Percentiles rank a stretch among this genome's conserved stretches.
Evolutionary conservation across 2,888 invertebrate species (phyloP).

Genomic region (Pristionchus maxplancki): DNA sequence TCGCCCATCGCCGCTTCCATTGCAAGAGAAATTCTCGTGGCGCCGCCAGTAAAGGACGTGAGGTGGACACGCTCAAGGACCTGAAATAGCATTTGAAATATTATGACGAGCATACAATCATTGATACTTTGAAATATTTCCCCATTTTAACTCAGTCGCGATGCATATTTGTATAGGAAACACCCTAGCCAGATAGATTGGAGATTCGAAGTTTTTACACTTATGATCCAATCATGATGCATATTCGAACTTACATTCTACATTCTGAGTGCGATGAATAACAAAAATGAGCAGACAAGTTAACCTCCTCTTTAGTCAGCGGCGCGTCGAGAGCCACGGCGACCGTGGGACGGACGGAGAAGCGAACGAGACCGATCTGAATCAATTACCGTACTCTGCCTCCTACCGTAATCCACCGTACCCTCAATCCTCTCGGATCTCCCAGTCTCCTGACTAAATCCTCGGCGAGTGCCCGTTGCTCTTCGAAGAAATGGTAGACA

Average conservation of each 20-base stretch:
- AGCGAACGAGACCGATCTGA: constrained; percentile 64
- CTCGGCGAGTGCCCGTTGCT: constrained; percentile 62
- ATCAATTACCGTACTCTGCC: background rate
- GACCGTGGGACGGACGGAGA: constrained; percentile 61
- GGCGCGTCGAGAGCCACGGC: constrained; percentile 56
- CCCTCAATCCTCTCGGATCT: constrained; percentile 31
- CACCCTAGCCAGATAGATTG: too few species aligned
- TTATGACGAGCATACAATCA: too few species aligned
- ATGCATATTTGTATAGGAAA: too few species aligned
- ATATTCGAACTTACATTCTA: too few species aligned
- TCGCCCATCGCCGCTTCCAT: constrained; percentile 55
- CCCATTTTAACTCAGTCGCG: too few species aligned
- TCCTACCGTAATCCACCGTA: too few species aligned
- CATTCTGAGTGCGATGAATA: too few species aligned
- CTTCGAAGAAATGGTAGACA: constrained; percentile 62
- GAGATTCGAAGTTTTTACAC: too few species aligned
- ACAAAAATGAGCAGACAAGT: too few species aligned
- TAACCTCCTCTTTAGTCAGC: constrained; percentile 54
- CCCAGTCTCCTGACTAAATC: constrained; percentile 59
- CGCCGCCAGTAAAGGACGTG: constrained; percentile 66
- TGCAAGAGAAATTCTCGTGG: constrained; percentile 67
- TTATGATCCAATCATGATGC: too few species aligned
- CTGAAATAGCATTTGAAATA: too few species aligned
- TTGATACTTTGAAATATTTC: too few species aligned
- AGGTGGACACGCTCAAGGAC: constrained; percentile 59